phyloP scores from a whole-genome alignment of 2,113 vertebrate genomes.

The Struthio camelus region DNA sequence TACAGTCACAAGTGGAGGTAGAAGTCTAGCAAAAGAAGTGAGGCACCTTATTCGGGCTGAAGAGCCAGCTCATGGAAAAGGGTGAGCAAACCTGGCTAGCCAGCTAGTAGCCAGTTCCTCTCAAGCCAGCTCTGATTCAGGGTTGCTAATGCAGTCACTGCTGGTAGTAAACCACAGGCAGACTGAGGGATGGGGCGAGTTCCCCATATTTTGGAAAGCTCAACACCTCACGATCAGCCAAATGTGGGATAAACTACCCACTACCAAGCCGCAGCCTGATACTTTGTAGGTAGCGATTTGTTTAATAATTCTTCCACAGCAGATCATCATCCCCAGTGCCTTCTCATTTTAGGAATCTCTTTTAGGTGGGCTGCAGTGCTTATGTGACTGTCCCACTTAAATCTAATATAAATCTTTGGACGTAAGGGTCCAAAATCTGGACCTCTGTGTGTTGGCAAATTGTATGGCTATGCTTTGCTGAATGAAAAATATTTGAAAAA shows the following conservation, averaged over 20 bases:
- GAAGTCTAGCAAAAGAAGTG: background rate
- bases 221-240: background rate
- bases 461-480: background rate
- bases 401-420: background rate
- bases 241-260: background rate
- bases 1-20: background rate
- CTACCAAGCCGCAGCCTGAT: background rate
- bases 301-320: background rate
- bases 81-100: background rate
- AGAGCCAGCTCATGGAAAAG: background rate
- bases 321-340: background rate
- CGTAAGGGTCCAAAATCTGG: background rate
- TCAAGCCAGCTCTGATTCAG: background rate
- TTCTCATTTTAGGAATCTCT: background rate
- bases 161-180: background rate
- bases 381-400: background rate
- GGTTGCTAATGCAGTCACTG: background rate
- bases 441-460: background rate
- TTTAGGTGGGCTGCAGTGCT: background rate
- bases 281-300: background rate
- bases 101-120: background rate
- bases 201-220: background rate
- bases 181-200: background rate
- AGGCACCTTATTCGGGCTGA: background rate
- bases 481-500: constrained; percentile 5